These are phyloP conservation scores for Calycopis cecrops DNA, from an alignment of 1,140 invertebrate species.

Conservation along the genomic window DNA sequence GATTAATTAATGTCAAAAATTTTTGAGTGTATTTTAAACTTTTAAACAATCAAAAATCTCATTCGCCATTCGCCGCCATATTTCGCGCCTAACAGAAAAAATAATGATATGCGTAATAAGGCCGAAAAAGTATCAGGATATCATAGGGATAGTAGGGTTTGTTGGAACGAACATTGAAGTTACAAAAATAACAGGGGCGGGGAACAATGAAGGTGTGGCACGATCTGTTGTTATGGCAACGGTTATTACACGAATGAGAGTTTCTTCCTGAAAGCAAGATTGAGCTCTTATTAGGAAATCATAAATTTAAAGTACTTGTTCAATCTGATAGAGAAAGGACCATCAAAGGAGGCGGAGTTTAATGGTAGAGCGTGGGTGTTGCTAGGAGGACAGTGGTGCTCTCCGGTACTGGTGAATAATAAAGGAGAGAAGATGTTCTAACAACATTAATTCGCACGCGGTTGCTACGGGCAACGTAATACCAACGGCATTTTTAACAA, in stretches of 20 bases:
- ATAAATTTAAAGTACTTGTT: conserved; percentile 26
- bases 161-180: conserved; percentile 21
- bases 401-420: conserved; percentile 44
- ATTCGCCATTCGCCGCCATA: too few species aligned
- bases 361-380: conserved; percentile 45
- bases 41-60: too few species aligned
- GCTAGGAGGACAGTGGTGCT: conserved; percentile 60
- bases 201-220: conserved; percentile 17
- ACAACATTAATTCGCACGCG: conserved; percentile 5
- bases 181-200: conserved; percentile 16
- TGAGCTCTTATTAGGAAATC: conserved; percentile 47
- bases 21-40: too few species aligned
- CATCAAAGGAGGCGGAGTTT: conserved; percentile 32
- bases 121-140: conserved; percentile 66
- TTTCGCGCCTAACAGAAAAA: conserved; percentile 8
- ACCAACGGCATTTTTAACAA: conserved; percentile 6
- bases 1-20: too few species aligned
- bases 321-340: conserved; percentile 1
- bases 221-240: conserved; percentile 9
- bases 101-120: conserved; percentile 76
- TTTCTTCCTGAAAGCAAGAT: conserved; percentile 67
- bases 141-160: conserved; percentile 42
- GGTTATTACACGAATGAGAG: conserved; percentile 23
- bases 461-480: not conserved
- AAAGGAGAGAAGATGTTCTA: conserved; percentile 33